Base-by-base conservation (phyloP, 2,888 invertebrate species). In the Zelleria hepariella region DNA sequence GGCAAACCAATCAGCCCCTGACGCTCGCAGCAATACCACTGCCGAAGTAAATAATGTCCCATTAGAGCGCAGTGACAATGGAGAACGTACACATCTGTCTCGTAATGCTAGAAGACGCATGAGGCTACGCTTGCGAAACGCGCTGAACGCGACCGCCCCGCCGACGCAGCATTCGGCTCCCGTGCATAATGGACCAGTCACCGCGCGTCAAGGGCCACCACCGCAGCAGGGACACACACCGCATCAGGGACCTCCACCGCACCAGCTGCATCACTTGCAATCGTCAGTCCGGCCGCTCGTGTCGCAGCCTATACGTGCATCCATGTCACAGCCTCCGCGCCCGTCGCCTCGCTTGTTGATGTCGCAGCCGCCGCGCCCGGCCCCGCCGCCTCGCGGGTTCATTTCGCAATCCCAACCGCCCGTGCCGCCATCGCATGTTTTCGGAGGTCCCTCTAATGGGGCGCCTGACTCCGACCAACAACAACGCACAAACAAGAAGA, bases 81-180 rank as follows among this genome's bases (percentile, higher is more conserved):
- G 23, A 23, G 23, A 51, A 4, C 21, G 51, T 51, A 10, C 58
- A 21, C 65, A 67, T 0, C 24, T 84, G 59, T 80, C 86, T 1
- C 80, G 86, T 27, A 80, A 68, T 61, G 85, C 85, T 0, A 83
- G 86, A 49, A 69, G 83, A 58, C 82, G 86, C 18, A 74, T 84
- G 74, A 74, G 85, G 0, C 75, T 76, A 61, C 74, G 84, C 10
- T 61, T 86, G 63, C 70, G 85, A 15, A 73, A 75, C 6, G 79
- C 77, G 2, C 69, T 86, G 42, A 71, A 78, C 54, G 77, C 67
- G 2, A 58, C 68, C 0, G 73, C 69, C 54, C 61, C 66, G n/a
- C 65, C 66, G 5, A 60, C 62, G 5, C 67, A 66, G 53, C 55
- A 8, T 1, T 6, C 55, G 5, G 15, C 20, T 24, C 24, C 54